phyloP scores from a whole-genome alignment of 2,113 vertebrate species.

The Eurypyga helias region DNA sequence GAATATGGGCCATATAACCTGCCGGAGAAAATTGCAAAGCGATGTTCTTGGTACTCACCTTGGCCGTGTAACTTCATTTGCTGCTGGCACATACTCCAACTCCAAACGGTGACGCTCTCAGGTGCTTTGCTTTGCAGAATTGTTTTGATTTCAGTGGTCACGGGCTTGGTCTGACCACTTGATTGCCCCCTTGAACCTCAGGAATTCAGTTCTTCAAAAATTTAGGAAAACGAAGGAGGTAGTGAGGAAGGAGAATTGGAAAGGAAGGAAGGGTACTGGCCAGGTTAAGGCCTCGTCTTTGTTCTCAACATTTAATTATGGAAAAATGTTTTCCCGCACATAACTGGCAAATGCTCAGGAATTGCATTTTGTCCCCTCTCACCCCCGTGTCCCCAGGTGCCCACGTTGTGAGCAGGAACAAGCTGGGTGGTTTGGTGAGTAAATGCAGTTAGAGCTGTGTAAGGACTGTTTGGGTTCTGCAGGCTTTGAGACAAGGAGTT shows the following conservation, averaged over 20 bases:
- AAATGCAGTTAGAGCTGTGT: background rate
- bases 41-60: background rate
- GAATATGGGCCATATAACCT: background rate
- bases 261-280: background rate
- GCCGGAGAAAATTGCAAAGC: background rate
- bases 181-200: background rate
- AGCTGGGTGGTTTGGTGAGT: background rate
- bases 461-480: background rate
- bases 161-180: background rate
- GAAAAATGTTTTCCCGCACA: background rate
- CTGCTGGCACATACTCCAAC: background rate
- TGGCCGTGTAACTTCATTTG: background rate
- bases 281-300: background rate
- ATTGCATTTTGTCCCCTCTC: background rate
- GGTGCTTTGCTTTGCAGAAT: background rate
- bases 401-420: background rate
- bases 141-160: background rate
- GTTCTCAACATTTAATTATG: background rate
- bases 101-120: background rate
- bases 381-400: background rate
- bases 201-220: background rate
- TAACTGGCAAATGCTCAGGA: background rate
- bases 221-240: background rate
- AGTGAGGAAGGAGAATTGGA: background rate
- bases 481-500: background rate